A percentile compares a stretch with the other conserved stretches of the same genome.
Evolutionary conservation across 2,113 vertebrate species (phyloP).

Genomic region (Rostratula benghalensis): DNA sequence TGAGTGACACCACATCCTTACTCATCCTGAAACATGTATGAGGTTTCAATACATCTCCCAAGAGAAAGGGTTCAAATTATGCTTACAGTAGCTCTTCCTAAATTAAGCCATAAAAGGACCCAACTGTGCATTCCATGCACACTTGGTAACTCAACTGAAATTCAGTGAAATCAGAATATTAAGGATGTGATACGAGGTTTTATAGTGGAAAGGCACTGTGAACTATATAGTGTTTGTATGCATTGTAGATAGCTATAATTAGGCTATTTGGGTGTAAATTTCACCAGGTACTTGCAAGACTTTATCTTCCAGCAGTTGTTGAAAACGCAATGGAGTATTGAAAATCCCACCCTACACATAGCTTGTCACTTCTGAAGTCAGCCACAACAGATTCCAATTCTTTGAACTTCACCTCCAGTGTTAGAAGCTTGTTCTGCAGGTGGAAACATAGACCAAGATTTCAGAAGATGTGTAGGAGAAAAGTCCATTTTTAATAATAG

Average conservation of each 20-base stretch:
- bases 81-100: slow-evolving; percentile 22
- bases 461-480: neutral
- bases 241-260: neutral
- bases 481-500: neutral
- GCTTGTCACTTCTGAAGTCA: neutral
- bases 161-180: neutral
- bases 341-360: neutral
- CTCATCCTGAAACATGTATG: neutral
- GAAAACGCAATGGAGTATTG: neutral
- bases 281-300: neutral
- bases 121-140: neutral
- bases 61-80: slow-evolving; percentile 37
- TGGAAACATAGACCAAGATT: neutral
- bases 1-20: neutral
- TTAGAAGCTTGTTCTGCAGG: neutral
- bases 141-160: neutral
- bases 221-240: neutral
- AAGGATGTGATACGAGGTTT: neutral
- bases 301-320: neutral
- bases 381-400: neutral
- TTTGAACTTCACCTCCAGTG: neutral
- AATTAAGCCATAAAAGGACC: neutral
- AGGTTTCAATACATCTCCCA: slow-evolving; percentile 1
- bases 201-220: neutral
- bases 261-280: neutral